Evolutionary conservation across 2,888 invertebrate genomes (phyloP), one percentile per base, ranked within the genome.

Genomic region (Cerastoderma edule): DNA sequence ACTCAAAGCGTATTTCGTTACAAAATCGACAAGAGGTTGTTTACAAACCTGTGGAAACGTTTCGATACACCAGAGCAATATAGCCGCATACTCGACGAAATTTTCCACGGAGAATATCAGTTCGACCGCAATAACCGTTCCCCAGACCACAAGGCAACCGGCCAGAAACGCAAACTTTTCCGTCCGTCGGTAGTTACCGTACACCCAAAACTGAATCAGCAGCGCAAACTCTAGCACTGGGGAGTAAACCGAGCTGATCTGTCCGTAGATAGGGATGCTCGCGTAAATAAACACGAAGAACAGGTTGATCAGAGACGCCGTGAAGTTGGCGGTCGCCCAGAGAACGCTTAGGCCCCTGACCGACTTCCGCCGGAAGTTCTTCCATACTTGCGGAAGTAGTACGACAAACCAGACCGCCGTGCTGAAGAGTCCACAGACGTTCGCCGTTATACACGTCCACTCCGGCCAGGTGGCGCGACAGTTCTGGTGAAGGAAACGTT

Each of bases 11-110:
- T n/a, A n/a, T n/a, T n/a, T n/a, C n/a, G n/a, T n/a, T n/a, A n/a
- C n/a, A n/a, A n/a, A n/a, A n/a, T n/a, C n/a, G n/a, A n/a, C n/a
- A n/a, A n/a, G n/a, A n/a, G n/a, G n/a, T n/a, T n/a, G n/a, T n/a
- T n/a, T n/a, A n/a, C n/a, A n/a, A 78, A 86, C 86, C 83, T 87
- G 86, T 44, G 86, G 86, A 72, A 87, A 83, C 3, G 84, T 81
- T 64, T 85, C 85, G 22, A 85, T 67, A 54, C 84, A 82, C 86
- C 86, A 87, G 5, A 87, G 72, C 10, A 73, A 33, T 33, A 87
- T 85, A 22, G 86, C 84, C 3, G 81, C 69, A 71, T 85, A 87
- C 30, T 84, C 83, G 13, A 85, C 53, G 16, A 68, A 63, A 10
- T 64, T 60, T 35, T 77, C 75, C 32, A 75, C 24, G 8, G 67